These are phyloP conservation scores for Brachionus koreanus DNA, from an alignment of 1,140 invertebrate genomes.

Conservation along the genomic window DNA sequence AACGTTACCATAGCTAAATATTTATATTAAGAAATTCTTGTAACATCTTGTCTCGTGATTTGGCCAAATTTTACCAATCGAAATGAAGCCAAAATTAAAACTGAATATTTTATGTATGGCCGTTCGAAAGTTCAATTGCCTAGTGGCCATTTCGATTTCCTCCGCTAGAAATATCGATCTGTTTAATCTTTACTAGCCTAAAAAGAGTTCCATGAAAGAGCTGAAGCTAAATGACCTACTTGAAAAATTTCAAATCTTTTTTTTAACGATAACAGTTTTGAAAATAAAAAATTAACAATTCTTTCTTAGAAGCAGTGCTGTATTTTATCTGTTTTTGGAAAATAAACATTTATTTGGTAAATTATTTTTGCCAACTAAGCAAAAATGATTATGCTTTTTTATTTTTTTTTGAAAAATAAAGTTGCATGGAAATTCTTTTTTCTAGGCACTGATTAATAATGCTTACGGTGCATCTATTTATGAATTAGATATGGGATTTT, in stretches of 20 bases:
- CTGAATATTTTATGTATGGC: neutral
- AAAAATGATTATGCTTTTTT: neutral
- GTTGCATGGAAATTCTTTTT: neutral
- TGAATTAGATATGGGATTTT: neutral
- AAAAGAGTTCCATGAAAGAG: neutral
- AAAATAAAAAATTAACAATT: no score
- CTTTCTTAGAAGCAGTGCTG: no score
- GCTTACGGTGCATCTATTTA: neutral
- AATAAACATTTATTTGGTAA: neutral
- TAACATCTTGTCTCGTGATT: constrained; percentile 31
- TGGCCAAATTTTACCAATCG: neutral
- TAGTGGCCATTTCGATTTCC: neutral
- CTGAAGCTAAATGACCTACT: neutral
- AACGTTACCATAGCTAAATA: constrained; percentile 32
- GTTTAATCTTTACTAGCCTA: neutral
- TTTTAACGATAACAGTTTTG: no score
- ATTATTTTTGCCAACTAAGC: neutral
- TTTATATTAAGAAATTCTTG: neutral
- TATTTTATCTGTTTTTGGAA: neutral
- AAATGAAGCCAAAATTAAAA: neutral
- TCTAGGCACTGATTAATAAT: neutral
- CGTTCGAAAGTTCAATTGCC: neutral
- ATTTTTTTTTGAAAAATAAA: no score
- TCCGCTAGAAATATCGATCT: neutral
- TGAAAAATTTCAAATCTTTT: neutral